phyloP scores from a whole-genome alignment of 2,888 invertebrate genomes.

The Cephus pulcher region DNA sequence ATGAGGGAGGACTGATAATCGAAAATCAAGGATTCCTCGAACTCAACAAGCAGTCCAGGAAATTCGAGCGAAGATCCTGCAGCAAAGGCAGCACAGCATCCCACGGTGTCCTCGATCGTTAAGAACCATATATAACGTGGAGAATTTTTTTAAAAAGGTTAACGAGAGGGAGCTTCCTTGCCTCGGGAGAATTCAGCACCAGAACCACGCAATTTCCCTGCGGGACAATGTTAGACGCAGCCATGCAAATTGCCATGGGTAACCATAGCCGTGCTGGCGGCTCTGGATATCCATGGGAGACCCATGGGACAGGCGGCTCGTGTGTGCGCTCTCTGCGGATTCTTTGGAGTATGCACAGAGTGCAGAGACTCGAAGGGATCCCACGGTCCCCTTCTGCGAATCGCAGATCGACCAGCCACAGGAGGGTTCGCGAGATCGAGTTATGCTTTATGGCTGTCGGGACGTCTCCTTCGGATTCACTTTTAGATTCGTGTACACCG shows the following conservation, averaged over 20 bases:
- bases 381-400: slow-evolving; percentile 33
- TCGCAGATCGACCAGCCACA: slow-evolving; percentile 25
- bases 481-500: background rate
- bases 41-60: background rate
- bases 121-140: background rate
- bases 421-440: background rate
- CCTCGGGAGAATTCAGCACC: background rate
- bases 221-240: slow-evolving; percentile 14
- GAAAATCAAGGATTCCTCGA: background rate
- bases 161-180: no score
- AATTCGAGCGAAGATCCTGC: background rate
- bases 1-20: background rate
- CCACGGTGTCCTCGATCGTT: background rate
- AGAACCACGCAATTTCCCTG: background rate
- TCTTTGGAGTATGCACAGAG: background rate
- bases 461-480: background rate
- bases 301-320: slow-evolving; percentile 1
- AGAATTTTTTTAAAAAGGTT: background rate
- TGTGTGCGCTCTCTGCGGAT: background rate
- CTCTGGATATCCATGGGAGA: background rate
- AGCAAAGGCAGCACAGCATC: background rate
- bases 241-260: slow-evolving; percentile 38
- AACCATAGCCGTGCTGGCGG: slow-evolving; percentile 8
- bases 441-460: background rate
- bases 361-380: slow-evolving; percentile 25